These are phyloP conservation scores for Cepaea hortensis DNA, from an alignment of 2,888 invertebrate genomes.

Conservation along the genomic window DNA sequence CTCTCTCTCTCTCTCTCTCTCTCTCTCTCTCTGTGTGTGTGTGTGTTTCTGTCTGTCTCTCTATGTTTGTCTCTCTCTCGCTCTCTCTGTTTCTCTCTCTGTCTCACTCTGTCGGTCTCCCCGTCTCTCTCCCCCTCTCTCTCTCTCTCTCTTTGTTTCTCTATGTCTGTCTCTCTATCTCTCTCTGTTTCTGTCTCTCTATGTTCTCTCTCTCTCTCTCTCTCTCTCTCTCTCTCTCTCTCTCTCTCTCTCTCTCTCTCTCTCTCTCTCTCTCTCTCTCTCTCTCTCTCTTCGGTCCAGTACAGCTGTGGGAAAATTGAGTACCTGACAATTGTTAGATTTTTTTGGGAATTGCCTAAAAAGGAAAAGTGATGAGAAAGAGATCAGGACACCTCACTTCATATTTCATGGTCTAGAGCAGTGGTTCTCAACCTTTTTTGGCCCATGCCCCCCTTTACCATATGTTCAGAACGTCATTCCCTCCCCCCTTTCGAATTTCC, in stretches of 20 bases:
- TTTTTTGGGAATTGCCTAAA: too few species aligned
- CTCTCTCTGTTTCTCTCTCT: background rate
- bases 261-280: background rate
- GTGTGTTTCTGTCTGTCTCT: background rate
- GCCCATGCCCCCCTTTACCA: too few species aligned
- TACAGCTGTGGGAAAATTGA: too few species aligned
- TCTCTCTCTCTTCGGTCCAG: background rate
- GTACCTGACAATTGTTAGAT: too few species aligned
- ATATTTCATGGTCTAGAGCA: too few species aligned
- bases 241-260: background rate
- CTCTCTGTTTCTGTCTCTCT: too few species aligned
- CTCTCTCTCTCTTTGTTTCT: background rate
- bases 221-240: background rate
- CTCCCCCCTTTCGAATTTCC: too few species aligned
- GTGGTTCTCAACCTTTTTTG: too few species aligned
- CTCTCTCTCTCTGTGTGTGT: background rate
- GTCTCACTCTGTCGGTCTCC: background rate
- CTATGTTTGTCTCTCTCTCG: background rate
- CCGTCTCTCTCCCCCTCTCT: background rate
- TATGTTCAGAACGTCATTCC: too few species aligned
- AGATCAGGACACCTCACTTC: too few species aligned
- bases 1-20: background rate
- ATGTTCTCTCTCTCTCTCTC: background rate
- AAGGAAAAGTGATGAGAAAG: too few species aligned
- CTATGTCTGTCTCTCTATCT: too few species aligned